Evolutionary conservation across 2,888 invertebrate genomes (phyloP).

Genomic region (Pristionchus japonicus): DNA sequence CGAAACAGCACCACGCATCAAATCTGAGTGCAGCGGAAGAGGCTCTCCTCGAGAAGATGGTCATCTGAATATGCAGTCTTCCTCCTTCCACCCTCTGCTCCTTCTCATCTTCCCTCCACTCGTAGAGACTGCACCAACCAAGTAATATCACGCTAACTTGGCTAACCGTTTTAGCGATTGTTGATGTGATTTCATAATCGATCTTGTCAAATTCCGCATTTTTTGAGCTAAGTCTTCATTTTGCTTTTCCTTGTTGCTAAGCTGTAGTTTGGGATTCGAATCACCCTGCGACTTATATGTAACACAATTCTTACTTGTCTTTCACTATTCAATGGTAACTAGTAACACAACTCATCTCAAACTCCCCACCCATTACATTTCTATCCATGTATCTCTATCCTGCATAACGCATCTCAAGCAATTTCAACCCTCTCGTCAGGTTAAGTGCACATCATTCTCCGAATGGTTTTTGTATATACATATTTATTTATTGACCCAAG

Average conservation of each 20-base stretch:
- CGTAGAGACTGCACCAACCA: background rate
- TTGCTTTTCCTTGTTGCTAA: background rate
- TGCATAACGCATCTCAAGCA: background rate
- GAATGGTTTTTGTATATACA: background rate
- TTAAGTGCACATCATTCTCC: background rate
- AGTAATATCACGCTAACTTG: slow-evolving; percentile 22
- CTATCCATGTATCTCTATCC: background rate
- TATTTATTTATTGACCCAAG: background rate
- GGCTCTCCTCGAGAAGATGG: slow-evolving; percentile 6
- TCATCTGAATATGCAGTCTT: background rate
- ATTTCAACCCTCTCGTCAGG: background rate
- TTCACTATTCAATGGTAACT: slow-evolving; percentile 26
- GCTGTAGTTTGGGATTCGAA: background rate
- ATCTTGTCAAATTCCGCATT: background rate
- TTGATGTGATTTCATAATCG: background rate
- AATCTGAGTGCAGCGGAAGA: background rate
- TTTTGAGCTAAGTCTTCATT: background rate
- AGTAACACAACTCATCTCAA: background rate
- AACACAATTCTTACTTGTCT: slow-evolving; percentile 34
- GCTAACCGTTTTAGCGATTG: background rate
- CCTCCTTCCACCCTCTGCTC: too few species aligned
- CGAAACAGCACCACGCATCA: slow-evolving; percentile 28
- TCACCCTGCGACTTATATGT: background rate
- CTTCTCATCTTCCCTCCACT: background rate
- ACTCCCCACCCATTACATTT: background rate